Conservation (phyloP, 1,140 invertebrate genomes). For the Bacillus rossius region DNA sequence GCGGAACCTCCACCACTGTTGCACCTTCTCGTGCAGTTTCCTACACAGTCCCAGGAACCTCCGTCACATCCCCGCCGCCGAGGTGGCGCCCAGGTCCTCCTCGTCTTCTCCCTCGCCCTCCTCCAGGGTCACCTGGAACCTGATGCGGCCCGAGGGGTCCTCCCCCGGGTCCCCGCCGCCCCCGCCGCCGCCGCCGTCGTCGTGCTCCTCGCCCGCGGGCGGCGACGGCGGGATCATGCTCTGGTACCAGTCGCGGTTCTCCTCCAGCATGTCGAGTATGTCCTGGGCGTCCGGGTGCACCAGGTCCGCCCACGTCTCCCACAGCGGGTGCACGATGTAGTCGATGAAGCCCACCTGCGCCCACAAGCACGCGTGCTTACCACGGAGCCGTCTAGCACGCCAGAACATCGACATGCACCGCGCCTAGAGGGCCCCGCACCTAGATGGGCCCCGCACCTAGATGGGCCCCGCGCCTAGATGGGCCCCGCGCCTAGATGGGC, state of each 20-base stretch:
- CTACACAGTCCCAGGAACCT: conserved; percentile 78
- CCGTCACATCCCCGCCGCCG: conserved; percentile 71
- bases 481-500: no score
- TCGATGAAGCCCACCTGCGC: conserved; percentile 94
- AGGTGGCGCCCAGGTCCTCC: conserved; percentile 35
- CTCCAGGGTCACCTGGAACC: conserved; percentile 69
- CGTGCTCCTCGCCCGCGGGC: conserved; percentile 23
- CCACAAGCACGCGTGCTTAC: neutral
- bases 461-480: no score
- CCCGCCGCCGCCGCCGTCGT: conserved; percentile 14
- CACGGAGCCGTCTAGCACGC: no score
- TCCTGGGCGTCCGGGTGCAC: conserved; percentile 98
- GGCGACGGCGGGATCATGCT: conserved; percentile 59
- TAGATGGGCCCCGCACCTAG: no score
- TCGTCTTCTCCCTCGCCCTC: conserved; percentile 61
- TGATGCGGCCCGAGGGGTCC: conserved; percentile 27
- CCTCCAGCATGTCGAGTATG: conserved; percentile 95
- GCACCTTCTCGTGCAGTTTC: conserved; percentile 78
- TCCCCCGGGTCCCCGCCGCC: conserved; percentile 22
- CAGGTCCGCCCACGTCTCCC: conserved; percentile 99
- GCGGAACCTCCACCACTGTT: conserved; percentile 57
- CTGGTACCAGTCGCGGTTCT: conserved; percentile 97
- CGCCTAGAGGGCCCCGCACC: no score
- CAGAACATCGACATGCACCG: no score
- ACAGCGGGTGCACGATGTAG: conserved; percentile 98